These are phyloP conservation scores for Himalopsyche japonica DNA, from an alignment of 2,888 invertebrate species.

Conservation along the genomic window DNA sequence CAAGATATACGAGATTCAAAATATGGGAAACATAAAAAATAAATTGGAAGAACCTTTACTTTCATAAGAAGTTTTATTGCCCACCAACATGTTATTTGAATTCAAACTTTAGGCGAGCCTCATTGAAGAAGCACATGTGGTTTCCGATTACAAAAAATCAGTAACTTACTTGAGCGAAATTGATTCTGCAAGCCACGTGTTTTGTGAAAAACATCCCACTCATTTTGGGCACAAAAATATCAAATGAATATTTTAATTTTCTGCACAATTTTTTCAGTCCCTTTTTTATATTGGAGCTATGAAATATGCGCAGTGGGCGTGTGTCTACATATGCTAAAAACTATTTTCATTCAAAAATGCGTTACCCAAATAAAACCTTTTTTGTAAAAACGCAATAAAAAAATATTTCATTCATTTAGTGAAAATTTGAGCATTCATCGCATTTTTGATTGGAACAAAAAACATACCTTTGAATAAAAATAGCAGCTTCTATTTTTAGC, in stretches of 20 bases:
- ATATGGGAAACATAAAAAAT: not conserved
- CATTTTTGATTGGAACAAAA: too few species aligned
- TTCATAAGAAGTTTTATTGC: not conserved
- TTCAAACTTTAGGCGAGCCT: not conserved
- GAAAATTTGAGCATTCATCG: too few species aligned
- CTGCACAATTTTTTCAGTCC: not conserved
- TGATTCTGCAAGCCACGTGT: not conserved
- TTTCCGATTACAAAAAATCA: not conserved
- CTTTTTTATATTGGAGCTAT: too few species aligned
- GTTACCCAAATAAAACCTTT: too few species aligned
- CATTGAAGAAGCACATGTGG: not conserved
- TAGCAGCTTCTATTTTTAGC: too few species aligned
- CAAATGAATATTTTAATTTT: not conserved
- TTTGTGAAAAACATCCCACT: not conserved
- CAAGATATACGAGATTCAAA: not conserved
- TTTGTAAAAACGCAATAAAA: too few species aligned
- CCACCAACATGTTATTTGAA: not conserved
- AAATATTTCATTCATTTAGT: too few species aligned
- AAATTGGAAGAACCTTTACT: not conserved
- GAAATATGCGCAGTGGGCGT: too few species aligned
- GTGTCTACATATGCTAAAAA: too few species aligned
- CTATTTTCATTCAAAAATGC: too few species aligned
- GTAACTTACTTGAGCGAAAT: not conserved
- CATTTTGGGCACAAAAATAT: not conserved
- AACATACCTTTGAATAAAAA: too few species aligned